phyloP scores from a whole-genome alignment of 1,140 invertebrate species.

The Gonioctena quinquepunctata region DNA sequence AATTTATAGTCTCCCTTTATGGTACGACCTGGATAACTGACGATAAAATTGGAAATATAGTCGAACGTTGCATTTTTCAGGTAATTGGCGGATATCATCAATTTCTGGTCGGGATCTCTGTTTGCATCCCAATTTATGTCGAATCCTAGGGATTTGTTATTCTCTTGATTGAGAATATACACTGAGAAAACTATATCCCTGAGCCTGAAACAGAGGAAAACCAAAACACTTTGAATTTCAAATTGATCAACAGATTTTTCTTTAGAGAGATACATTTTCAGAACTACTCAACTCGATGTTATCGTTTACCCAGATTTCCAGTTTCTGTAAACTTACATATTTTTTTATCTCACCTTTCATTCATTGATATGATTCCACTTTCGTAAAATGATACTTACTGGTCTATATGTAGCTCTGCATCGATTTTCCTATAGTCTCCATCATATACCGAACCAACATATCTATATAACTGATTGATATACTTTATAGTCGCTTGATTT shows the following conservation, averaged over 20 bases:
- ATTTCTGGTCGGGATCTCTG: conserved; percentile 73
- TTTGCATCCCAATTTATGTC: conserved; percentile 83
- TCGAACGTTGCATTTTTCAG: conserved; percentile 60
- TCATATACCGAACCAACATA: conserved; percentile 54
- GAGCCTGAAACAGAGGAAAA: conserved; percentile 58
- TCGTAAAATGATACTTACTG: conserved; percentile 61
- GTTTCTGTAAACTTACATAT: not conserved
- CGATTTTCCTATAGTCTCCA: conserved; percentile 46
- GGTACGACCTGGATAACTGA: conserved; percentile 74
- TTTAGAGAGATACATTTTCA: not conserved
- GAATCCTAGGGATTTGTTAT: conserved; percentile 66
- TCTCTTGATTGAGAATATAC: conserved; percentile 60
- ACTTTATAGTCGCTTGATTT: conserved; percentile 66
- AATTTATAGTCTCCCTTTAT: conserved; percentile 67
- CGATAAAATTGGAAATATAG: conserved; percentile 62
- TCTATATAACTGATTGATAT: conserved; percentile 69
- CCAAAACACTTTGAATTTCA: not conserved
- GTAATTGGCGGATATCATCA: conserved; percentile 62
- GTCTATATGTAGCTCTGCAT: conserved; percentile 72
- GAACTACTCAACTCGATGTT: not conserved
- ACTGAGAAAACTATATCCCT: conserved; percentile 73
- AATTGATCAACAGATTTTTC: not conserved
- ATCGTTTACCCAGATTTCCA: not conserved
- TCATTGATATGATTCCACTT: not conserved
- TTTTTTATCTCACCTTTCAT: not conserved